phyloP scores from a whole-genome alignment of 2,888 invertebrate species.

The Miltochrista miniata region DNA sequence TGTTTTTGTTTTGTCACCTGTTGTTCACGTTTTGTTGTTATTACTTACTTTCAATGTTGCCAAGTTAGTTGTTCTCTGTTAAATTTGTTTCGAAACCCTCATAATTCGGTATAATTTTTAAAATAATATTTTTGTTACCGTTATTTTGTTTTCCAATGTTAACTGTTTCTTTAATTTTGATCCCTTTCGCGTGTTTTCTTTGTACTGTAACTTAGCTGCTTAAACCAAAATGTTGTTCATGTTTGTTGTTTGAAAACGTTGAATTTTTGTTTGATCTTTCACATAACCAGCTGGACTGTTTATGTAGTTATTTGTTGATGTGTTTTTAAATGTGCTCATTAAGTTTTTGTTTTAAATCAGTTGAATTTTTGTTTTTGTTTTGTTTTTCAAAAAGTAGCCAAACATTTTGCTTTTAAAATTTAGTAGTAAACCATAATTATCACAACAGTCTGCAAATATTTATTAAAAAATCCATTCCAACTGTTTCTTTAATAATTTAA shows the following conservation, averaged over 20 bases:
- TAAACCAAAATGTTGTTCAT: constrained; percentile 32
- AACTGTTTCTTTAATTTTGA: not conserved
- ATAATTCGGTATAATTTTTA: not conserved
- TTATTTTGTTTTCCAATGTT: not conserved
- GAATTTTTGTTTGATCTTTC: constrained; percentile 29
- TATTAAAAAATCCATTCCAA: too few relatives aligned
- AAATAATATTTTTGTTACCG: too few relatives aligned
- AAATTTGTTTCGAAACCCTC: constrained; percentile 25
- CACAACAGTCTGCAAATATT: too few relatives aligned
- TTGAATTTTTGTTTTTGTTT: constrained; percentile 27
- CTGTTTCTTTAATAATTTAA: not conserved
- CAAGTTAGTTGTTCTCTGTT: constrained; percentile 30
- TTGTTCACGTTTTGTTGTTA: constrained; percentile 42
- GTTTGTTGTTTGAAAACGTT: constrained; percentile 31
- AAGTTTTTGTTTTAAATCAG: constrained; percentile 17
- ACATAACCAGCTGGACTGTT: constrained; percentile 33
- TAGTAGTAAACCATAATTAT: too few relatives aligned
- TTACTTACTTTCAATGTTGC: constrained; percentile 24
- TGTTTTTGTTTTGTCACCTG: constrained; percentile 39
- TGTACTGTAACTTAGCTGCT: constrained; percentile 10
- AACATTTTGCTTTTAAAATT: not conserved
- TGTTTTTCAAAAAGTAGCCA: constrained; percentile 1
- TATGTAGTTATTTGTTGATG: constrained; percentile 16
- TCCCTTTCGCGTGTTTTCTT: not conserved
- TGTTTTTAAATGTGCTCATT: constrained; percentile 3